phyloP scores from a whole-genome alignment of 2,888 invertebrate genomes.

The Macropis europaea region DNA sequence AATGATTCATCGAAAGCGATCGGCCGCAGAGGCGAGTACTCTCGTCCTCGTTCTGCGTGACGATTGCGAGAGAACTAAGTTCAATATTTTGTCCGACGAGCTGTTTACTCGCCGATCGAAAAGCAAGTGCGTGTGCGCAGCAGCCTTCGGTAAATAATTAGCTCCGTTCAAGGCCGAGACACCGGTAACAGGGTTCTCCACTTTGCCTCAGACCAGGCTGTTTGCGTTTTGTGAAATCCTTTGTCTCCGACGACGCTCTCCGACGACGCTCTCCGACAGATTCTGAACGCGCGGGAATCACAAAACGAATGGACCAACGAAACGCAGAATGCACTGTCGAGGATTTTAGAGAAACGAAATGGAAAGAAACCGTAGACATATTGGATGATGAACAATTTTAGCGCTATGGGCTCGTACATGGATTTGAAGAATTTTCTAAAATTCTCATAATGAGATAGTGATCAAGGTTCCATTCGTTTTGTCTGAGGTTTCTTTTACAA shows the following conservation, averaged over 20 bases:
- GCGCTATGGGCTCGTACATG: too few species aligned
- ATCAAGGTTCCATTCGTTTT: too few species aligned
- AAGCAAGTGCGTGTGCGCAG: neutral
- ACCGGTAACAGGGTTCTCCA: conserved; percentile 42
- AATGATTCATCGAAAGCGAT: too few species aligned
- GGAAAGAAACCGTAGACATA: too few species aligned
- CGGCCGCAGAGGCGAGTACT: too few species aligned
- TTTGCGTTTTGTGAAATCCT: conserved; percentile 39
- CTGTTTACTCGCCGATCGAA: neutral
- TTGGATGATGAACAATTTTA: too few species aligned
- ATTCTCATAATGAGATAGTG: too few species aligned
- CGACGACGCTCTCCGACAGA: neutral
- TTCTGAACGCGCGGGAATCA: neutral
- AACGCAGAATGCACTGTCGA: too few species aligned
- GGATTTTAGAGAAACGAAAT: too few species aligned
- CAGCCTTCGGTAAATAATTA: conserved; percentile 45
- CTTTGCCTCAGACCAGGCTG: conserved; percentile 10
- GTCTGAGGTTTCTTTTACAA: too few species aligned
- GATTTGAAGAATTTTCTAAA: too few species aligned
- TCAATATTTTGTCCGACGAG: conserved; percentile 8
- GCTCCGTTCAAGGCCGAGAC: conserved; percentile 32
- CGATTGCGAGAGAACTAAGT: neutral
- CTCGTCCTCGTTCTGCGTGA: neutral
- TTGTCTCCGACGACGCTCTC: neutral
- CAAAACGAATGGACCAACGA: neutral